Evolutionary conservation across 2,113 vertebrate genomes (phyloP).

Genomic region (Coptodon rendalli): DNA sequence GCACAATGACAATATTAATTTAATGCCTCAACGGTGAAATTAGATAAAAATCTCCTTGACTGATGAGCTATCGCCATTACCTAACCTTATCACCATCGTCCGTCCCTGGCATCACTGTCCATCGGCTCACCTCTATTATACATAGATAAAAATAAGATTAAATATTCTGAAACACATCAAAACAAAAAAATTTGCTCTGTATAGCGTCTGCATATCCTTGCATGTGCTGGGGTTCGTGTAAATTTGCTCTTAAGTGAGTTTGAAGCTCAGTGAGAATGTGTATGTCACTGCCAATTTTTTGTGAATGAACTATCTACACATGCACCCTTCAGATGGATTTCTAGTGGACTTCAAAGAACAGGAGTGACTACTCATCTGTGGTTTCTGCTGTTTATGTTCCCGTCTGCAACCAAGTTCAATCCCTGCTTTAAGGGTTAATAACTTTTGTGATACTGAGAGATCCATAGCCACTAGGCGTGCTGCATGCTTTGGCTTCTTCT

Average conservation of each 20-base stretch:
- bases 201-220: neutral
- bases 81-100: neutral
- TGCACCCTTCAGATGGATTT: neutral
- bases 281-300: neutral
- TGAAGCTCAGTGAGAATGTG: neutral
- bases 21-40: neutral
- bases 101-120: neutral
- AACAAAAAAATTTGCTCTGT: neutral
- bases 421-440: neutral
- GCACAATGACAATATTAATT: neutral
- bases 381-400: neutral
- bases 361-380: neutral
- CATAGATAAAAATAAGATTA: neutral
- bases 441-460: neutral
- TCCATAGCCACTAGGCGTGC: neutral
- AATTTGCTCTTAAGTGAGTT: neutral
- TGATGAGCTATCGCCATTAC: neutral
- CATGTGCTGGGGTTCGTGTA: neutral
- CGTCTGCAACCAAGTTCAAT: neutral
- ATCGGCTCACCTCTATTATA: neutral
- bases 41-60: neutral
- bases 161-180: neutral
- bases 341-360: neutral
- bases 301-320: neutral
- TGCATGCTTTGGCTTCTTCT: neutral